Conservation (phyloP, 2,797 vertebrate species). For the Coracias cyanogaster region DNA sequence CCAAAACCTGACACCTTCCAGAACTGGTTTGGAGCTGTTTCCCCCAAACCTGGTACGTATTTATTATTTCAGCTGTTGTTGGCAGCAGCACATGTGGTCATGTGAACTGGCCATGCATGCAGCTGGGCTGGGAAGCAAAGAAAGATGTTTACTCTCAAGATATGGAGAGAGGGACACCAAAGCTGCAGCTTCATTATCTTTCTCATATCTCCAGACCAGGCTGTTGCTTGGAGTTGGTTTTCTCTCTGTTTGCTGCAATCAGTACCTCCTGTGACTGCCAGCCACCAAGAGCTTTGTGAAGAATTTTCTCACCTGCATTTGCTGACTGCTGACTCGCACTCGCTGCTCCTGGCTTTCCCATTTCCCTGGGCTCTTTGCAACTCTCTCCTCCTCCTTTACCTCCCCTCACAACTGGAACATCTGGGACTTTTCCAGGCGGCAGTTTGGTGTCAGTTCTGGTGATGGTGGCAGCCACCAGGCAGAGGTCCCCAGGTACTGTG, state of each 20-base stretch:
- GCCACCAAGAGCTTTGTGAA: not conserved
- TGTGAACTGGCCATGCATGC: fast-evolving
- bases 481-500: not conserved
- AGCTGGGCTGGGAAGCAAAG: not conserved
- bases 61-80: not conserved
- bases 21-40: fast-evolving
- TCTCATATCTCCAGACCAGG: fast-evolving
- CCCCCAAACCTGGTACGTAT: fast-evolving
- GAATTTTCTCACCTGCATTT: not conserved
- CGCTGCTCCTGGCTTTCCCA: not conserved
- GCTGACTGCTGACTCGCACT: fast-evolving
- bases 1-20: not conserved
- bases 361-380: not conserved
- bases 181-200: not conserved
- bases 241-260: not conserved
- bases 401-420: fast-evolving
- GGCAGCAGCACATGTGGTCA: not conserved
- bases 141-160: not conserved
- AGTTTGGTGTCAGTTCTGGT: not conserved
- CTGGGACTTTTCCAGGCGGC: not conserved
- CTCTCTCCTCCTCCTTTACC: not conserved
- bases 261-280: not conserved
- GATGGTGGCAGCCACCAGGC: fast-evolving
- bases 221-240: not conserved
- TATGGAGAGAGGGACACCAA: not conserved